A percentile compares a stretch with the other conserved stretches of the same genome.
These are phyloP conservation scores for Tridacna gigas DNA, from an alignment of 2,888 invertebrate species.

Conservation along the genomic window DNA sequence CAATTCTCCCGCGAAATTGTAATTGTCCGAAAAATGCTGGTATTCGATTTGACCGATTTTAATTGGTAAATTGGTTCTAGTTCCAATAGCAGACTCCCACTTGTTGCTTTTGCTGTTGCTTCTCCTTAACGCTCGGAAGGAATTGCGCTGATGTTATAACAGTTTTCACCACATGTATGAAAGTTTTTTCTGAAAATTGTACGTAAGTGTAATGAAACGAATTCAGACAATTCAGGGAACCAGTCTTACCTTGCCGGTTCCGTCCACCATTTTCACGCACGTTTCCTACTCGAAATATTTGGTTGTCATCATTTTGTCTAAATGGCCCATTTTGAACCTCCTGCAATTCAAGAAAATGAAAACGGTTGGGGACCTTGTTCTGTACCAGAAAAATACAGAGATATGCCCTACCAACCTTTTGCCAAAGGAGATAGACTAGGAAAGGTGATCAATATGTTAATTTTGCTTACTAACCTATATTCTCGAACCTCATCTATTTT, in stretches of 20 bases:
- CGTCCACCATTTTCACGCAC: constrained; percentile 13
- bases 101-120: no score
- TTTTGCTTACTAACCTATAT: no score
- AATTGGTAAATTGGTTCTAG: no score
- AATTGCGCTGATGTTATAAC: no score
- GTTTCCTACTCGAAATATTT: constrained; percentile 5
- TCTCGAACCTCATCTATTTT: no score
- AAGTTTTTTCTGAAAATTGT: no score
- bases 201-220: no score
- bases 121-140: no score
- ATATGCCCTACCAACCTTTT: constrained; percentile 99
- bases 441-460: constrained; percentile 90
- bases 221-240: not conserved
- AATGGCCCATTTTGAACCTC: constrained; percentile 83
- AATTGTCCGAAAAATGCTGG: no score
- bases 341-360: constrained; percentile 87
- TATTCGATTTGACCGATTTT: no score
- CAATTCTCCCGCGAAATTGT: not conserved
- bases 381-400: constrained; percentile 96
- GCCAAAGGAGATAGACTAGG: constrained; percentile 99
- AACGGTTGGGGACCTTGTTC: constrained; percentile 99
- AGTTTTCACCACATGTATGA: no score
- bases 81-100: no score
- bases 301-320: constrained; percentile 8
- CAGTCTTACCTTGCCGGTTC: not conserved